phyloP scores from a whole-genome alignment of 2,113 vertebrate genomes.

The Cisticola juncidis region DNA sequence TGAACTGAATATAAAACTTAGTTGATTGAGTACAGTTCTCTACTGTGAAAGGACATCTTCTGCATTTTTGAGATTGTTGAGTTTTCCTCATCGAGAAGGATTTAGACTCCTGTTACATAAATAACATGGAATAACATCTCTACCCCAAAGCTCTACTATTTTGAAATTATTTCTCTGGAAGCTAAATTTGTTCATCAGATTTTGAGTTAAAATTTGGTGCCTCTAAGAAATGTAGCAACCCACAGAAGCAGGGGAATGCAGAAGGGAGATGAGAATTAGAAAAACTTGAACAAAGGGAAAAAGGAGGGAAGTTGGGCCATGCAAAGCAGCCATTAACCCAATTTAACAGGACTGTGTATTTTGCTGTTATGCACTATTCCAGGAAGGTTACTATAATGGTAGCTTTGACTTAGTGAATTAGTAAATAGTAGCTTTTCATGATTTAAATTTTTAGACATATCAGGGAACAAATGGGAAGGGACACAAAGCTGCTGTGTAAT shows the following conservation, averaged over 20 bases:
- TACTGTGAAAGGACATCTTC: background rate
- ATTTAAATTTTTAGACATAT: background rate
- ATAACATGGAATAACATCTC: background rate
- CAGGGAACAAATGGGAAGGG: background rate
- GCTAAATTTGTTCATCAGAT: background rate
- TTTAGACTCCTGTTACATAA: background rate
- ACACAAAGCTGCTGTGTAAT: background rate
- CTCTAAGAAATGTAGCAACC: background rate
- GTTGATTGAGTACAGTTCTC: background rate
- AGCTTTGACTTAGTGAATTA: background rate
- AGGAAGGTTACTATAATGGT: background rate
- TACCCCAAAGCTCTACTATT: background rate
- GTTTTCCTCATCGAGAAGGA: background rate
- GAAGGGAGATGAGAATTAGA: background rate
- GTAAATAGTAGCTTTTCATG: background rate
- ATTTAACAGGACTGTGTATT: background rate
- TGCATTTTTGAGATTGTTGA: background rate
- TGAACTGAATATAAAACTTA: background rate
- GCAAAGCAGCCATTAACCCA: background rate
- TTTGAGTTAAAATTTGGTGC: background rate
- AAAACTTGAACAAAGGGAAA: background rate
- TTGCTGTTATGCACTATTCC: background rate
- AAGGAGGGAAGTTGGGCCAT: background rate
- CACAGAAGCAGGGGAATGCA: background rate
- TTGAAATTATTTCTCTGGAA: background rate